phyloP scores from a whole-genome alignment of 2,797 vertebrate genomes.

The Ctenochaetus hawaiiensis region DNA sequence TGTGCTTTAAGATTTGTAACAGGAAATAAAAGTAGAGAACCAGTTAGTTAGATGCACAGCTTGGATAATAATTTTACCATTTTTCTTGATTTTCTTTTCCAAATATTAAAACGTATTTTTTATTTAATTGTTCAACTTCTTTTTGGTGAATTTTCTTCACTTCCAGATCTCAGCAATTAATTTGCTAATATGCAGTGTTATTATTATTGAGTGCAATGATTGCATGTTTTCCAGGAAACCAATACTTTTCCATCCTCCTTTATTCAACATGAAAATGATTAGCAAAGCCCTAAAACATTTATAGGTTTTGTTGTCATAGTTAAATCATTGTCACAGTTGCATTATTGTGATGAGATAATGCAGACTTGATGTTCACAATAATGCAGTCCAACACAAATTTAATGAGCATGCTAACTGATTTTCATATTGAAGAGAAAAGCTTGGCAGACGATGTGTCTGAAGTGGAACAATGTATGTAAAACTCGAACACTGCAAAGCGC shows the following conservation, averaged over 20 bases:
- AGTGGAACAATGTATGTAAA: background rate
- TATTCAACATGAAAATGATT: background rate
- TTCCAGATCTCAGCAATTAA: no score
- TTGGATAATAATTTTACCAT: no score
- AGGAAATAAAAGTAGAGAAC: no score
- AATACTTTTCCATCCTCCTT: background rate
- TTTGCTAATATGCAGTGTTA: no score
- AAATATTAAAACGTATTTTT: no score
- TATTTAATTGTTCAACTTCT: no score
- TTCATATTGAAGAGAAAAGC: background rate
- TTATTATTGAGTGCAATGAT: no score
- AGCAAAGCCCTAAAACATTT: background rate
- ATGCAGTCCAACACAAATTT: constrained; percentile 4
- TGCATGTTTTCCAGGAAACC: background rate
- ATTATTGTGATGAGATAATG: background rate
- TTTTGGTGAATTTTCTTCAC: no score
- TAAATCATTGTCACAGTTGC: background rate
- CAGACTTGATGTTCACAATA: background rate
- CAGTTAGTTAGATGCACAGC: no score
- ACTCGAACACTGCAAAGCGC: background rate
- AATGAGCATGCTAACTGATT: background rate
- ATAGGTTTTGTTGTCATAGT: background rate
- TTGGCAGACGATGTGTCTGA: background rate
- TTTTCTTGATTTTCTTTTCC: no score
- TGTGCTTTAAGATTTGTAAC: no score